These are phyloP conservation scores for Neoascia interrupta DNA, from an alignment of 2,888 invertebrate genomes.

Conservation along the genomic window DNA sequence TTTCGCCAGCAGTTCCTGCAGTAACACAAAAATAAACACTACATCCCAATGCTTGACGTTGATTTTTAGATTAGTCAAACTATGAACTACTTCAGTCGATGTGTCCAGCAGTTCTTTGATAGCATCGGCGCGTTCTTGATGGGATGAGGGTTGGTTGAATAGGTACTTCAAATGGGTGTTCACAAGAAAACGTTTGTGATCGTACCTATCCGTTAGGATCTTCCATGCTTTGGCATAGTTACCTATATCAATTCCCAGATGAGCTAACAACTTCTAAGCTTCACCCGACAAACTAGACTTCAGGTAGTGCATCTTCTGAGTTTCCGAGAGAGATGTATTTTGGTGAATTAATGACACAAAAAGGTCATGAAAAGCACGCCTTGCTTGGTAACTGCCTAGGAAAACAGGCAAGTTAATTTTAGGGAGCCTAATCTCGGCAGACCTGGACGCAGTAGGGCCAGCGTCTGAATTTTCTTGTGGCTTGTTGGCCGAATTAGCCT, in stretches of 20 bases:
- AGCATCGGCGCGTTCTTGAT: neutral
- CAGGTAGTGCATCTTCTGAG: neutral
- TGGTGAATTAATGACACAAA: neutral
- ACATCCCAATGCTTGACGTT: no score
- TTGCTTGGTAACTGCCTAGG: neutral
- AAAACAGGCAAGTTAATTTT: conserved; percentile 9
- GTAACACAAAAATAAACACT: neutral
- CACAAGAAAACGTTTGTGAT: conserved; percentile 1
- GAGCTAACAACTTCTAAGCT: no score
- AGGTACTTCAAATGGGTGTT: neutral
- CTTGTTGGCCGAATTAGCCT: neutral
- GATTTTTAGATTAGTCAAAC: neutral
- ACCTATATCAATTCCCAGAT: neutral
- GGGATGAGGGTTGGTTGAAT: neutral
- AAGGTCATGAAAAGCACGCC: neutral
- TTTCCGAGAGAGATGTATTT: neutral
- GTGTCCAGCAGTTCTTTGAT: conserved; percentile 5
- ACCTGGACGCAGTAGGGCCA: no score
- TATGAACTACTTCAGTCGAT: neutral
- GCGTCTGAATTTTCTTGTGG: neutral
- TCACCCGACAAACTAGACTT: conserved; percentile 9
- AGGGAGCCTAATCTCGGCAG: neutral
- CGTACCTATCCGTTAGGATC: neutral
- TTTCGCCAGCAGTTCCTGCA: neutral
- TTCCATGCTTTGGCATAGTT: neutral